Base-by-base conservation (phyloP, 1,140 invertebrate species). In the Drusus annulatus region DNA sequence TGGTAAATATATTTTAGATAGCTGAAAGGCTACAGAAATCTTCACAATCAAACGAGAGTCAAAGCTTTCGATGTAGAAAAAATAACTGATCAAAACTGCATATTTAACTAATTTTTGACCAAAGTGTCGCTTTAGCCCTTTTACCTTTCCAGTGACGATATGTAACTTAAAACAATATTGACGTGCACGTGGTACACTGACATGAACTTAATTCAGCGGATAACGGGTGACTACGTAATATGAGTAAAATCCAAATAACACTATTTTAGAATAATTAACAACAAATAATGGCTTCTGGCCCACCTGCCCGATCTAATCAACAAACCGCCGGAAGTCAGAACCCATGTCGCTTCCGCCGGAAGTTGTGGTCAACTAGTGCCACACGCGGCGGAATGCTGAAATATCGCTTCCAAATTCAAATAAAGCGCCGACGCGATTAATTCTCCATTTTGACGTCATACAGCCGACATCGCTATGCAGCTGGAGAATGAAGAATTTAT, bases 331-430 rank as follows among this genome's bases (percentile, higher is more conserved):
- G 25, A 65, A 17, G 62, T 65, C 21, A 25, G 15, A 21, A n/a
- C 15, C 25, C 25, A 3, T 13, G 13, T 16, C 62, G 7, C 21
- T 65, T 36, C 62, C 62, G 16, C 10, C 62, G 62, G 62, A 65
- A 36, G 25, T 3, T 28, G 62, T 16, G 62, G 62, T 65, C 62
- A 21, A 31, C 21, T 65, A 28, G 62, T 28, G 28, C 8, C 62
- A 25, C 62, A 15, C 25, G 62, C 10, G 13, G 16, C 15, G 16
- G 6, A 28, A 65, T 25, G 21, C 6, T 65, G 23, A 63, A 63
- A 65, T 65, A 65, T 65, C 28, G 25, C 62, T 31, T 31, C 16
- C 10, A n/a, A 31, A 65, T 65, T 65, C 62, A 65, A 65, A 65
- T 65, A 65, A 65, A 65, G 23, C 25, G 16, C 62, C 21, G 28